A percentile compares a stretch with the other conserved stretches of the same genome.
Conservation (phyloP, 1,140 invertebrate species). For the Lordiphosa clarofinis region DNA sequence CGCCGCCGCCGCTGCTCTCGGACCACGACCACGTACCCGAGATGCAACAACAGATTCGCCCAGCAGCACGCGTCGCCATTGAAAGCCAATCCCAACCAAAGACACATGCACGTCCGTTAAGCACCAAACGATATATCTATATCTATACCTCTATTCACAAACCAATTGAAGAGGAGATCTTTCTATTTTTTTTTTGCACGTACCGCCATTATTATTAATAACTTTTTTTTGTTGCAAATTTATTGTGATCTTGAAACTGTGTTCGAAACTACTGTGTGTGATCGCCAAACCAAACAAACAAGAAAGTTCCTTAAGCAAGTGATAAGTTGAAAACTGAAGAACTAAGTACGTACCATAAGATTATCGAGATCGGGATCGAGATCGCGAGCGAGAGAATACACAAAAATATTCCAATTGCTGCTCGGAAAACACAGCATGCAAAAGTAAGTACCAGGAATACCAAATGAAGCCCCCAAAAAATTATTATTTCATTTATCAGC, state of each 20-base stretch:
- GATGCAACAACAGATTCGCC: slow-evolving; percentile 44
- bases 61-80: slow-evolving; percentile 29
- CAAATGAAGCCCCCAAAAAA: no score
- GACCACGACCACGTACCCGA: slow-evolving; percentile 26
- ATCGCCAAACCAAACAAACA: slow-evolving; percentile 60
- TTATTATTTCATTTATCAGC: no score
- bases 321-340: slow-evolving; percentile 47
- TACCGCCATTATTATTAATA: slow-evolving; percentile 3
- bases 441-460: slow-evolving; percentile 28
- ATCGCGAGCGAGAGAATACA: no score
- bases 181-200: slow-evolving; percentile 38
- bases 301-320: slow-evolving; percentile 74
- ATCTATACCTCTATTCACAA: no score
- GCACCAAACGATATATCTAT: no score
- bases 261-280: slow-evolving; percentile 41
- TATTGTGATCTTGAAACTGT: slow-evolving; percentile 72
- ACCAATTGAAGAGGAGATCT: no score
- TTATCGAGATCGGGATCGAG: no score
- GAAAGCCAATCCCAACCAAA: slow-evolving; percentile 29
- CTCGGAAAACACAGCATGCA: no score
- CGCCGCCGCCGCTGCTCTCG: slow-evolving; percentile 14
- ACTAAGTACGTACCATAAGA: no score
- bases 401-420: no score
- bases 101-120: background rate
- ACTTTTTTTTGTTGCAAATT: slow-evolving; percentile 41